Evolutionary conservation across 1,140 invertebrate genomes (phyloP).

Genomic region (Mya arenaria): DNA sequence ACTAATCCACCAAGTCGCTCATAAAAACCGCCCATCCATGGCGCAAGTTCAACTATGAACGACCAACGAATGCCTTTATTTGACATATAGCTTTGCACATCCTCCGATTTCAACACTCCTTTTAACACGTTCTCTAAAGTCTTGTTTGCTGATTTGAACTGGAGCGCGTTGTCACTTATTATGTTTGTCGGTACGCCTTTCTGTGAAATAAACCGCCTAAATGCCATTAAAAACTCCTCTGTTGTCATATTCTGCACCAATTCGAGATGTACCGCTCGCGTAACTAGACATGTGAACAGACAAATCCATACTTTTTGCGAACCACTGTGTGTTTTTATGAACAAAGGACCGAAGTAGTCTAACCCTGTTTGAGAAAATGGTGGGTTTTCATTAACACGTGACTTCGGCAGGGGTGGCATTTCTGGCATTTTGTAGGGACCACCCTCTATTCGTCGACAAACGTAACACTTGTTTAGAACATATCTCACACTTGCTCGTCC

Average conservation of each 20-base stretch:
- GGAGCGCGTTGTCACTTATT: neutral
- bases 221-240: neutral
- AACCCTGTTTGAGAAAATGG: slow-evolving; percentile 9
- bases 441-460: neutral
- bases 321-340: neutral
- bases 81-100: neutral
- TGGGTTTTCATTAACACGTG: neutral
- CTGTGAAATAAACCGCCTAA: slow-evolving; percentile 1
- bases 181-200: neutral
- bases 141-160: neutral
- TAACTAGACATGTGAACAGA: slow-evolving; percentile 22
- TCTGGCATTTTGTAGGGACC: neutral
- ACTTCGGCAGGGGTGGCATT: neutral
- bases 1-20: neutral
- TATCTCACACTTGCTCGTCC: neutral
- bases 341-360: slow-evolving; percentile 1
- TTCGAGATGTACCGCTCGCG: slow-evolving; percentile 23
- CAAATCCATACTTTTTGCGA: neutral
- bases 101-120: neutral
- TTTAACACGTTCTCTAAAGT: neutral
- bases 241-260: slow-evolving; percentile 1
- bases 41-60: neutral
- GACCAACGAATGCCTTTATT: neutral
- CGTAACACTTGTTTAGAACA: neutral
- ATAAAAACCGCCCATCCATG: neutral